Evolutionary conservation across 1,140 invertebrate genomes (phyloP), one percentile per base, ranked within the genome.

Genomic region (Drosophila willistoni): DNA sequence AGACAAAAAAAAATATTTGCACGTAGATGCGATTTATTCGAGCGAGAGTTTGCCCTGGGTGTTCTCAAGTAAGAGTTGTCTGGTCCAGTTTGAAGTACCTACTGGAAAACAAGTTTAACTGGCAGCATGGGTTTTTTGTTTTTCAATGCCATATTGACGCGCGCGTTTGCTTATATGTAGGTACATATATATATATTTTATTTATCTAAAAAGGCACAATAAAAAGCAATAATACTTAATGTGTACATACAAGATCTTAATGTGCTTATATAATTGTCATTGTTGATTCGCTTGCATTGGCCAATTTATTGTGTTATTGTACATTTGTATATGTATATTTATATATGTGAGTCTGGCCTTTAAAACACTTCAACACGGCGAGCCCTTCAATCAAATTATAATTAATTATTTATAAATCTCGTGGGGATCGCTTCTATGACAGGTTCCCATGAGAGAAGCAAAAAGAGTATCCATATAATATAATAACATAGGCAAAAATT

Each of bases 101-200:
- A 62, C 22, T 62, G 66, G 36, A 69, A 51, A 86, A 86, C 83
- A 39, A 83, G 83, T 87, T 86, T 29, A 64, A 69, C 83, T 71
- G 68, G 79, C 62, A 65, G 54, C 59, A 82, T 68, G 64, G 56
- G 67, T 71, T 82, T 71, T 82, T 71, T 70, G 56, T 54, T 34
- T 12, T 62, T n/a, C 22, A 29, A 34, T 3, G 12, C n/a, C 25
- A 19, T 13, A 60, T 33, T 34, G 47, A 36, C 7, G 13, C 36
- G 36, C 42, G 42, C 64, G 2, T 25, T 25, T 25, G 22, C 22
- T 25, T 25, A 25, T 25, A 25, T 25, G 22, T 25, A 25, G 3
- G 60, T 71, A 29, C 29, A 29, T 7, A 29, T 29, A 29, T 29
- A 29, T 77, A n/a, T n/a, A n/a, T n/a, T n/a, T n/a, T n/a, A 22